A percentile compares a stretch with the other conserved stretches of the same genome.
phyloP scores from a whole-genome alignment of 2,113 vertebrate genomes.

The Rallus limicola region DNA sequence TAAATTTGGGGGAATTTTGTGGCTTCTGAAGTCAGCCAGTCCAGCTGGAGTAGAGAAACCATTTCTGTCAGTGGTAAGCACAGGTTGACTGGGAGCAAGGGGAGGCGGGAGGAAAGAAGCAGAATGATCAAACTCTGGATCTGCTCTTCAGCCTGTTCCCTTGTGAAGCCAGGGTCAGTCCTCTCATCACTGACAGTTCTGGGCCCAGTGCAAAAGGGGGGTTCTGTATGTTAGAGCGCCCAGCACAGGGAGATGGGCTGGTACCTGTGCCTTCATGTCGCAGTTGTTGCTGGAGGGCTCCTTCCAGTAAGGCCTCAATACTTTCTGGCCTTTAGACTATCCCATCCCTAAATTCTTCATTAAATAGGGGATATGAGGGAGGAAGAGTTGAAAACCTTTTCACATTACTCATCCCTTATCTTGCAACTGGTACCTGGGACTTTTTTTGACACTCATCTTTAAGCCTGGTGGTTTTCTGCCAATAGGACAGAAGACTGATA shows the following conservation, averaged over 20 bases:
- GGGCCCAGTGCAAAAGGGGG: background rate
- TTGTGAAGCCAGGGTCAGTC: background rate
- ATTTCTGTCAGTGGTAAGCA: background rate
- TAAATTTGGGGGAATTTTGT: background rate
- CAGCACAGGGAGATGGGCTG: background rate
- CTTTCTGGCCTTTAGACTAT: background rate
- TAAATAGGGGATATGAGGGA: background rate
- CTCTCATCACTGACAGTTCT: too few relatives aligned
- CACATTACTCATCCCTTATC: background rate
- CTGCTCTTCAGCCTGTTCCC: background rate
- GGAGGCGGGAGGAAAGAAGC: background rate
- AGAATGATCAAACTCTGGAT: background rate
- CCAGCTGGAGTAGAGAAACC: slow-evolving; percentile 14
- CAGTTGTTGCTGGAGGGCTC: background rate
- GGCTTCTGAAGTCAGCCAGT: slow-evolving; percentile 30
- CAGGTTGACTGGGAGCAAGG: background rate
- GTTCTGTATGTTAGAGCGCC: background rate
- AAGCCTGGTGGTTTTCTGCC: slow-evolving; percentile 6
- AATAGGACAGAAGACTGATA: slow-evolving; percentile 24
- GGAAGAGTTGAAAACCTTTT: slow-evolving; percentile 23
- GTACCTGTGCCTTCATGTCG: background rate
- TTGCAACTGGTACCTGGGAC: slow-evolving; percentile 20
- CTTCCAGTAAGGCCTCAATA: background rate
- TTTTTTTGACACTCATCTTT: background rate
- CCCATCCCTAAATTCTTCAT: background rate